Evolutionary conservation across 2,888 invertebrate species (phyloP), one percentile per base, ranked within the genome.

Genomic region (Thecophora atra): DNA sequence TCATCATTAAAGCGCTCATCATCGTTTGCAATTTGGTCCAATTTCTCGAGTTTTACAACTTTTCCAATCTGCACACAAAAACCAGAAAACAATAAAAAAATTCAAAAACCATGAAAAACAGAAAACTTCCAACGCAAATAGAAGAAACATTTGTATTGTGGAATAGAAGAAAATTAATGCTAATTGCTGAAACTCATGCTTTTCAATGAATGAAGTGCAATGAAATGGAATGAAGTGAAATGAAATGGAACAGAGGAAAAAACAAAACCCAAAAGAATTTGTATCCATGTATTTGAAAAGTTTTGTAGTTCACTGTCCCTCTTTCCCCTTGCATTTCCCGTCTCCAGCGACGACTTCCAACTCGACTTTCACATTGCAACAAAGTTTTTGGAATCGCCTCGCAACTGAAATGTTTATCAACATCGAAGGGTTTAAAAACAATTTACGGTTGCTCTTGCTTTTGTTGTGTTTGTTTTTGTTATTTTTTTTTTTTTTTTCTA

Each of bases 1-100:
- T 37, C 67, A 60, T 30, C 62, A 67, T 51, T 37, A 67, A 58
- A 58, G 54, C 21, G 71, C 58, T 56, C 56, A 73, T 63, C 60
- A 62, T 15, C 44, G 47, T 17, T 28, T 47, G 21, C 15, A 44
- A 8, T 51, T 17, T 51, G n/a, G 8, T 21, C 15, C 6, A 30
- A 5, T 65, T 24, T 28, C 17, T 47, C 24, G 1, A 47, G 15
- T 44, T 44, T 51, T 24, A 26, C 26, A 51, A 65, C 28, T 65
- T 65, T 47, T 65, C 15, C 21, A 17, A 65, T 24, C 44, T 7
- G 15, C 47, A 47, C 6, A 47, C 6, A 47, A 47, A 13, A 7
- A 47, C 3, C 6, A 47, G 15, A 47, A 47, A 47, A 47, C n/a
- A 47, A 47, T 11, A 73, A 26, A 19, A 5, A 56, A 47, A 69